Evolutionary conservation across 2,113 vertebrate genomes (phyloP).

Genomic region (Odocoileus hemionus): DNA sequence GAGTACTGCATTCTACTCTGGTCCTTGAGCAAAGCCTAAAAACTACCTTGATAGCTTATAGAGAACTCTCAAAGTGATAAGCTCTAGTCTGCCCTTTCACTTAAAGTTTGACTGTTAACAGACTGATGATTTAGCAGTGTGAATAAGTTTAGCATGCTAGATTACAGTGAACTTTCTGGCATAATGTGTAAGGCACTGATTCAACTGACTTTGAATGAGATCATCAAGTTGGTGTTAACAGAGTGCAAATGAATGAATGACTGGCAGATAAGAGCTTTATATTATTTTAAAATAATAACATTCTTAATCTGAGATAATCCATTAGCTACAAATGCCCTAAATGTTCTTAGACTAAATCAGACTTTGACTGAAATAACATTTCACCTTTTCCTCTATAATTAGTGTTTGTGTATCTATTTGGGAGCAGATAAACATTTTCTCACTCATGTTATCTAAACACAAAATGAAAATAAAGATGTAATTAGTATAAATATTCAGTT

Average conservation of each 20-base stretch:
- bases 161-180: neutral
- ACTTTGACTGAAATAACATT: neutral
- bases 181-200: neutral
- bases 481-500: constrained; percentile 30
- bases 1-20: neutral
- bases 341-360: neutral
- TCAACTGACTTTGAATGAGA: neutral
- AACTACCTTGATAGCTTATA: neutral
- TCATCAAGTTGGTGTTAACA: neutral
- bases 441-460: neutral
- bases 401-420: constrained; percentile 10
- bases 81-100: neutral
- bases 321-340: neutral
- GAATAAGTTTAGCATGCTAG: neutral
- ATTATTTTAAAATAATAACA: constrained; percentile 1
- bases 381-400: constrained; percentile 34
- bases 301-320: neutral
- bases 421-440: constrained; percentile 26
- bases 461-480: constrained; percentile 39
- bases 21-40: neutral
- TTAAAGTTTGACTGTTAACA: constrained; percentile 23
- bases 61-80: neutral
- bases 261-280: neutral
- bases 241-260: neutral
- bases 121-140: neutral